Percentiles rank a stretch among this genome's conserved stretches.
These are phyloP conservation scores for Tipula confusa DNA, from an alignment of 2,888 invertebrate genomes.

Conservation along the genomic window DNA sequence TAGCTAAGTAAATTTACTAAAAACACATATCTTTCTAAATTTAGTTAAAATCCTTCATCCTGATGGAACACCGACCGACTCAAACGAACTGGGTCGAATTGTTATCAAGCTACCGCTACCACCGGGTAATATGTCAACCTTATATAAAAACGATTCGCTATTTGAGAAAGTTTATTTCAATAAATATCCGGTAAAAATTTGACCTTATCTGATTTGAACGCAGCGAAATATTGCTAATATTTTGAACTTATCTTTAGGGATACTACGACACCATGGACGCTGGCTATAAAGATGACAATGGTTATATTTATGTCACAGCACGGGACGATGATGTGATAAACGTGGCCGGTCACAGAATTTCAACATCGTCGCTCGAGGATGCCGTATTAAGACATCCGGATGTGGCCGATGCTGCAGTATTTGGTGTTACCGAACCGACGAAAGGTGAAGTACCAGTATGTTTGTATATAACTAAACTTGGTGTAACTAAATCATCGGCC, in stretches of 20 bases:
- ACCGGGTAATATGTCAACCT: constrained; percentile 79
- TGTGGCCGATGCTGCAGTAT: constrained; percentile 80
- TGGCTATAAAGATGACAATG: constrained; percentile 77
- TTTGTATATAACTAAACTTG: constrained; percentile 69
- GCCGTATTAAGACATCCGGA: constrained; percentile 82
- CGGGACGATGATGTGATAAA: constrained; percentile 91
- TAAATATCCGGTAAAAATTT: constrained; percentile 66
- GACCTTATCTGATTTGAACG: not conserved
- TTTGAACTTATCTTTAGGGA: constrained; percentile 40
- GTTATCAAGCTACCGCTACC: constrained; percentile 81
- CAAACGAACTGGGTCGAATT: constrained; percentile 76
- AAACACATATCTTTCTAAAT: too few relatives aligned
- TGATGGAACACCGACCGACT: constrained; percentile 64
- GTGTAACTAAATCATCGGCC: constrained; percentile 38
- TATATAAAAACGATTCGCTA: constrained; percentile 75
- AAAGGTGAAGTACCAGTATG: constrained; percentile 90
- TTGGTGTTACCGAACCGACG: constrained; percentile 82
- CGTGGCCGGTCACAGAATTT: constrained; percentile 88
- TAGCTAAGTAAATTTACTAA: not conserved
- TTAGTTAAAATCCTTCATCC: constrained; percentile 61
- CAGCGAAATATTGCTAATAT: not conserved
- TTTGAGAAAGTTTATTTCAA: constrained; percentile 79
- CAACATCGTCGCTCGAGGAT: constrained; percentile 86
- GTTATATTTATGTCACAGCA: constrained; percentile 83
- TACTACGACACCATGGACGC: constrained; percentile 90